Percentiles rank a stretch among this genome's conserved stretches.
phyloP scores from a whole-genome alignment of 2,113 vertebrate genomes.

The Periophthalmodon schlosseri region DNA sequence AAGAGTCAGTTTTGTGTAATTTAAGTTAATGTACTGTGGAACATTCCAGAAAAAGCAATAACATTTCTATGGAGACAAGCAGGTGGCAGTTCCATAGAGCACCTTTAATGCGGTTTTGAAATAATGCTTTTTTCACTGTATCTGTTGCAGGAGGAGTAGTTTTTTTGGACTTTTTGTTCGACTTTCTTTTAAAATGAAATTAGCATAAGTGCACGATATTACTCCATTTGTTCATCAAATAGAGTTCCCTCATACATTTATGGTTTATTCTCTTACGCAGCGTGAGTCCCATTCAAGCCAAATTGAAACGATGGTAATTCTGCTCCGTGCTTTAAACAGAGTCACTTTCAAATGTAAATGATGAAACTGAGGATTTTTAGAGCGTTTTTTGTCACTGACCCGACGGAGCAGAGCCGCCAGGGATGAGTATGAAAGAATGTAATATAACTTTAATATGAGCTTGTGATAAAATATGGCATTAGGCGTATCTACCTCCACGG shows the following conservation, averaged over 20 bases:
- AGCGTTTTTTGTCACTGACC: background rate
- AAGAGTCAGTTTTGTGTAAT: too few relatives aligned
- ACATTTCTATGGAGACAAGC: too few relatives aligned
- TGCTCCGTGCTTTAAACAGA: background rate
- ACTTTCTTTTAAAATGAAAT: background rate
- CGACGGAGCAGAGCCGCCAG: background rate
- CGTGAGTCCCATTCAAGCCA: background rate
- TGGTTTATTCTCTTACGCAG: background rate
- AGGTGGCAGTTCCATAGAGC: too few relatives aligned
- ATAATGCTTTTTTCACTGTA: too few relatives aligned
- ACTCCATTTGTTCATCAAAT: background rate
- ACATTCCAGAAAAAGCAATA: too few relatives aligned
- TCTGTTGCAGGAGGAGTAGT: too few relatives aligned
- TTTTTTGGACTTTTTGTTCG: background rate
- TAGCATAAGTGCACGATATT: background rate
- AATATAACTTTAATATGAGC: too few relatives aligned
- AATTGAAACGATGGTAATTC: conserved; percentile 2
- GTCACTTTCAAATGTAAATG: conserved; percentile 8
- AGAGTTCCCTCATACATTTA: background rate
- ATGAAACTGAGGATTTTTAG: background rate
- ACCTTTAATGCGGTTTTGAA: too few relatives aligned
- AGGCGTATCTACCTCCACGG: too few relatives aligned
- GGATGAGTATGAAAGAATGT: too few relatives aligned
- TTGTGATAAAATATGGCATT: too few relatives aligned
- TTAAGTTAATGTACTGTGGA: too few relatives aligned